These are phyloP conservation scores for Oncorhynchus clarkii DNA, from an alignment of 2,113 vertebrate genomes.

Conservation along the genomic window DNA sequence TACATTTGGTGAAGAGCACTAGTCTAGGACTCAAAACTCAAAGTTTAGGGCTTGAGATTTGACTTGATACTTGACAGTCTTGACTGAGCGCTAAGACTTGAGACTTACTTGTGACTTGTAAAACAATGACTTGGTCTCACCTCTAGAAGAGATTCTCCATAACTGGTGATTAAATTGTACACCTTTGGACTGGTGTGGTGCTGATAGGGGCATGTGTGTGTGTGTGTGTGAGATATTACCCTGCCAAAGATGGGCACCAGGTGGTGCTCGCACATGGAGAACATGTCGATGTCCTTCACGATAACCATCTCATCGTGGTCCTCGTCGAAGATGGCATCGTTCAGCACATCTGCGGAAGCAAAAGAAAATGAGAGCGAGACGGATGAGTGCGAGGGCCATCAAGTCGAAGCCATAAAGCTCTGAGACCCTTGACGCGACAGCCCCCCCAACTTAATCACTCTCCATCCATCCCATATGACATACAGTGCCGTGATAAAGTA, in stretches of 20 bases:
- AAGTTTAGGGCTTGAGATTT: too few relatives aligned
- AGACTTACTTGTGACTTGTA: too few relatives aligned
- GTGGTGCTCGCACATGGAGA: constrained; percentile 99
- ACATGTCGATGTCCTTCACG: constrained; percentile 99
- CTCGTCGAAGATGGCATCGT: constrained; percentile 97
- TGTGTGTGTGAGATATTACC: constrained; percentile 70
- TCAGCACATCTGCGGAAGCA: constrained; percentile 86
- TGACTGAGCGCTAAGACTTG: too few relatives aligned
- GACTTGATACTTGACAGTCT: too few relatives aligned
- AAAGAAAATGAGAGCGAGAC: background rate
- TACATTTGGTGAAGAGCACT: too few relatives aligned
- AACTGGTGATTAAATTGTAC: too few relatives aligned
- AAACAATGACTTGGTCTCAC: too few relatives aligned
- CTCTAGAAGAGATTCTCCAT: too few relatives aligned
- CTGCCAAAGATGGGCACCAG: constrained; percentile 94
- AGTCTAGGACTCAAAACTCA: too few relatives aligned
- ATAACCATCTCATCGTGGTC: constrained; percentile 99
- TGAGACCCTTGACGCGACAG: background rate
- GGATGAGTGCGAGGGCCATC: background rate
- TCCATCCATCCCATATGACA: background rate
- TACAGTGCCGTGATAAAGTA: background rate
- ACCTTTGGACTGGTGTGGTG: too few relatives aligned
- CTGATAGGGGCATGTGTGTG: too few relatives aligned
- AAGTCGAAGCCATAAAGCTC: background rate
- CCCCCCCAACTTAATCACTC: background rate